Percentiles rank a stretch among this genome's conserved stretches.
These are phyloP conservation scores for Halcyon senegalensis DNA, from an alignment of 2,113 vertebrate species.

Conservation along the genomic window DNA sequence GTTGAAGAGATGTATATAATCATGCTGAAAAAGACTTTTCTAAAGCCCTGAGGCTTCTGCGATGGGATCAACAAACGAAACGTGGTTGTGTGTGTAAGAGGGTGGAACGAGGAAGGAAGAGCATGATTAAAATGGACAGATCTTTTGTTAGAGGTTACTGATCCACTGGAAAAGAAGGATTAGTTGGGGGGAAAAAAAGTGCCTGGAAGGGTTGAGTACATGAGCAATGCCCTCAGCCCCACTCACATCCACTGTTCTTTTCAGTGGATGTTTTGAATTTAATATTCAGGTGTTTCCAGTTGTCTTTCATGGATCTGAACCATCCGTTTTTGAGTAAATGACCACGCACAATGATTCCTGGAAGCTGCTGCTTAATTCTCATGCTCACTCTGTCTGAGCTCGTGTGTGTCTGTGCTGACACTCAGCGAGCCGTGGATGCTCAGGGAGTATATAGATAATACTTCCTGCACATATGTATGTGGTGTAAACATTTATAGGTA, in stretches of 20 bases:
- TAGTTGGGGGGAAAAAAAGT: background rate
- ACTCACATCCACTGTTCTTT: background rate
- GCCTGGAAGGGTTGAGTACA: background rate
- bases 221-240: background rate
- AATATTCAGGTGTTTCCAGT: background rate
- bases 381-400: background rate
- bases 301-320: background rate
- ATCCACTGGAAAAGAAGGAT: slow-evolving; percentile 57
- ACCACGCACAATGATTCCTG: fast-evolving
- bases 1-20: background rate
- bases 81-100: slow-evolving; percentile 54
- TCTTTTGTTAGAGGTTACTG: slow-evolving; percentile 80
- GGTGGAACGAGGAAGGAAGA: slow-evolving; percentile 58
- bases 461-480: fast-evolving
- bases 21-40: slow-evolving; percentile 69
- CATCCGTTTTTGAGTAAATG: background rate
- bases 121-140: slow-evolving; percentile 81
- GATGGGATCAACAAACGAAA: slow-evolving; percentile 71
- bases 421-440: background rate
- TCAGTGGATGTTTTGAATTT: background rate
- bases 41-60: slow-evolving; percentile 78
- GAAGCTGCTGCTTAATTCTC: background rate
- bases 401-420: background rate
- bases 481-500: background rate
- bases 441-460: fast-evolving